Conservation (phyloP, 2,113 vertebrate species). For the Poeciliopsis retropinna region DNA sequence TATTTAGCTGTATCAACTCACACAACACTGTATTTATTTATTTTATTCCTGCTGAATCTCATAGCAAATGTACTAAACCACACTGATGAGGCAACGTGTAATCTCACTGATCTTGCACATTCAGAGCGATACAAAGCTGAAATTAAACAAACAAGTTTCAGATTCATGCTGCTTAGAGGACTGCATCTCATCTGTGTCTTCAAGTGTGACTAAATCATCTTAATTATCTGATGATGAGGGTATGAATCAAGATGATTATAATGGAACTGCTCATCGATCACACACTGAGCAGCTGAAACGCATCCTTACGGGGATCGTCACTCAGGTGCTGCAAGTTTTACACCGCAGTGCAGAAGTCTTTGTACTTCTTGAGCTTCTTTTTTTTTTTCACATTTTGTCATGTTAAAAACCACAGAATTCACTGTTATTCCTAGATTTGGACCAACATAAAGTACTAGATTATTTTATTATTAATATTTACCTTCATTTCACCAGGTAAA, state of each 20-base stretch:
- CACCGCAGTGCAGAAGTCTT: not conserved
- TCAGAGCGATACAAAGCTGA: constrained; percentile 50
- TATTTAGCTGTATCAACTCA: constrained; percentile 38
- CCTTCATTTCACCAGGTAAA: too few species aligned
- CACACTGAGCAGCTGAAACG: constrained; percentile 56
- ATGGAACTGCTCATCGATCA: constrained; percentile 68
- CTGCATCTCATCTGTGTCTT: constrained; percentile 35
- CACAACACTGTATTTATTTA: constrained; percentile 70
- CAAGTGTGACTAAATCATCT: constrained; percentile 54
- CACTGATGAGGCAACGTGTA: constrained; percentile 54
- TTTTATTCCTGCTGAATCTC: constrained; percentile 62
- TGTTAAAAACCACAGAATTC: not conserved
- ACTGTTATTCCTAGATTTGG: not conserved
- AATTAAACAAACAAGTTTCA: constrained; percentile 67
- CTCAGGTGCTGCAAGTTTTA: constrained; percentile 33
- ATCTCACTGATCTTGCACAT: constrained; percentile 54
- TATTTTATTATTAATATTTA: too few species aligned
- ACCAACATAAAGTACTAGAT: not conserved
- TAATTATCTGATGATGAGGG: constrained; percentile 52
- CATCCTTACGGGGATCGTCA: constrained; percentile 32
- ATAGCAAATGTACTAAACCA: constrained; percentile 54
- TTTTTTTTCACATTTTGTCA: not conserved
- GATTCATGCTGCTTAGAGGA: constrained; percentile 26
- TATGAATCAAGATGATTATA: constrained; percentile 66
- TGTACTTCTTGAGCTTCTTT: not conserved